A percentile compares a stretch with the other conserved stretches of the same genome.
phyloP scores from a whole-genome alignment of 2,797 vertebrate genomes.

The Clarias laeviceps region DNA sequence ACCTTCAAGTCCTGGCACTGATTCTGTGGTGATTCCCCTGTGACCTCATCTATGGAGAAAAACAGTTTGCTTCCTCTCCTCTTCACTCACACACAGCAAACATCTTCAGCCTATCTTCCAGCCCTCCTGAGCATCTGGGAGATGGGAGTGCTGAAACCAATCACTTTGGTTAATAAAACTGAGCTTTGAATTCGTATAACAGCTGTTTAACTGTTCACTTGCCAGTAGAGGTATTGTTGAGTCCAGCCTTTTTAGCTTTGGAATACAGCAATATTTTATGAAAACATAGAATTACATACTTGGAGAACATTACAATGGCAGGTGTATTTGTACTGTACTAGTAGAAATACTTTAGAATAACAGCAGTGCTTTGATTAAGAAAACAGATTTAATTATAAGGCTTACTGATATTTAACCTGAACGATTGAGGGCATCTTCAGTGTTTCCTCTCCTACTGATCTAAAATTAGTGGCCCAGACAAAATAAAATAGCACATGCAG shows the following conservation, averaged over 20 bases:
- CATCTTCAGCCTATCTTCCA: constrained; percentile 27
- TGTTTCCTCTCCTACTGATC: background rate
- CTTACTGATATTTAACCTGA: background rate
- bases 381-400: background rate
- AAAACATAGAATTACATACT: background rate
- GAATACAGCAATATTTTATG: background rate
- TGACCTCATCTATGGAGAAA: constrained; percentile 52
- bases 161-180: background rate
- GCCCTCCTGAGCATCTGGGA: constrained; percentile 7
- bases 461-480: background rate
- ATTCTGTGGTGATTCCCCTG: constrained; percentile 52
- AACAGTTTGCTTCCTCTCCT: constrained; percentile 25
- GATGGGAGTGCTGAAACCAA: constrained; percentile 14
- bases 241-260: background rate
- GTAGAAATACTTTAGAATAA: background rate
- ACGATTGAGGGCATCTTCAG: background rate
- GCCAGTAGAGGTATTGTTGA: background rate
- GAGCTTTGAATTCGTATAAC: background rate
- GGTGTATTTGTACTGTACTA: background rate
- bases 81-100: constrained; percentile 37
- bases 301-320: background rate
- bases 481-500: background rate
- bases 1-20: constrained; percentile 57
- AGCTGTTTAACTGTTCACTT: background rate
- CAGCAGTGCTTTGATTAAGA: constrained; percentile 7